These are phyloP conservation scores for Gryllus bimaculatus DNA, from an alignment of 1,140 invertebrate genomes.

Conservation along the genomic window DNA sequence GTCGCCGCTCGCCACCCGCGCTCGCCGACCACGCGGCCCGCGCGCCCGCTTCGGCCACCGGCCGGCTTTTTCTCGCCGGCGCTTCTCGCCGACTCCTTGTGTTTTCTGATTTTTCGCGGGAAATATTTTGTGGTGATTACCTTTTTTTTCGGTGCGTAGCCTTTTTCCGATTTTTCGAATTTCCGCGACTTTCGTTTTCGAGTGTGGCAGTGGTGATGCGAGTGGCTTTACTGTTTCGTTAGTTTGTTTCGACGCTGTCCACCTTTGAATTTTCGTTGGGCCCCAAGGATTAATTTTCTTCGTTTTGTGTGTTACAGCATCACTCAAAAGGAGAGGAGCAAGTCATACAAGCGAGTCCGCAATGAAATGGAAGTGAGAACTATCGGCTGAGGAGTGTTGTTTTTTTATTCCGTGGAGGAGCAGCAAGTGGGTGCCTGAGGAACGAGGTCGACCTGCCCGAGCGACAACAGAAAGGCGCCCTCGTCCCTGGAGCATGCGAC, in stretches of 20 bases:
- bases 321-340: not conserved
- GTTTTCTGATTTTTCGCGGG: not conserved
- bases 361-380: slow-evolving; percentile 4
- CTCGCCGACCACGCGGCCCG: not conserved
- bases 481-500: not conserved
- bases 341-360: not conserved
- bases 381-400: not conserved
- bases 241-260: not conserved
- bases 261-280: not conserved
- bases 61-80: not conserved
- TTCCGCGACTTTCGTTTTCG: not conserved
- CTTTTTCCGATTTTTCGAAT: not conserved
- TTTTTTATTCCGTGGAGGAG: not conserved
- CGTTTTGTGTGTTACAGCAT: not conserved
- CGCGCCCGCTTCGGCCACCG: not conserved
- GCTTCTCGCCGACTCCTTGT: not conserved
- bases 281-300: not conserved
- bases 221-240: not conserved
- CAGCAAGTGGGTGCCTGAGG: not conserved
- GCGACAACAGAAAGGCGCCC: not conserved
- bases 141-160: not conserved
- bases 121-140: not conserved
- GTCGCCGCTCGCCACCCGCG: not conserved
- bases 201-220: not conserved
- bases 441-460: not conserved